Evolutionary conservation across 1,140 invertebrate species (phyloP), one percentile per base, ranked within the genome.

Genomic region (Bombus pyrosoma): DNA sequence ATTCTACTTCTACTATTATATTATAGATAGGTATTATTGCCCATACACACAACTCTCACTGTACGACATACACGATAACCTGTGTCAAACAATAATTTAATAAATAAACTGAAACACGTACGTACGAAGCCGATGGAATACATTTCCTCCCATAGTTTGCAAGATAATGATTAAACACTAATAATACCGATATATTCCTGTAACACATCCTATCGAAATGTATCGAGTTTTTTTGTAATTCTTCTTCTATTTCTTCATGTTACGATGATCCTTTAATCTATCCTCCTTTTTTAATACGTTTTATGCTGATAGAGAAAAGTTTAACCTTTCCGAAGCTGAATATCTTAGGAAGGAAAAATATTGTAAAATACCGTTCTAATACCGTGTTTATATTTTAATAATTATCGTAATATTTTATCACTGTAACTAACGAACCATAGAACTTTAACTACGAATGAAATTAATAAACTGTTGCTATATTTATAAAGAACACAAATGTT

Each of bases 21-120:
- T 83, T 76, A 82, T 94, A 94, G 92, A 93, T 95, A 95, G 93
- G 93, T 94, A 94, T 90, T 94, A 94, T 94, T 94, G 90, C 92
- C 93, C 91, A 94, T 93, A 94, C 88, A 93, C 91, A 94, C 92
- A 92, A 93, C 87, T 91, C 92, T 95, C 93, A 91, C 92, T 95
- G 93, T 94, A 95, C 91, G 91, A 94, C 93, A 95, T 94, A 94
- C 92, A 93, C 94, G 93, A 94, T 95, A 94, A 94, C 91, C 93
- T 94, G 93, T 95, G 94, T 94, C 93, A 94, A 78, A 93, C 92
- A 93, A 93, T 95, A 94, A 95, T 95, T 95, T 95, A 95, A 95
- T 95, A 95, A 94, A 95, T 95, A 95, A 95, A 94, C 91, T 94
- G 90, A 95, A 95, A 95, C 91, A 91, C 93, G 94, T 95, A 95